Conservation (phyloP, 2,113 vertebrate species). For the Marmota monax region DNA sequence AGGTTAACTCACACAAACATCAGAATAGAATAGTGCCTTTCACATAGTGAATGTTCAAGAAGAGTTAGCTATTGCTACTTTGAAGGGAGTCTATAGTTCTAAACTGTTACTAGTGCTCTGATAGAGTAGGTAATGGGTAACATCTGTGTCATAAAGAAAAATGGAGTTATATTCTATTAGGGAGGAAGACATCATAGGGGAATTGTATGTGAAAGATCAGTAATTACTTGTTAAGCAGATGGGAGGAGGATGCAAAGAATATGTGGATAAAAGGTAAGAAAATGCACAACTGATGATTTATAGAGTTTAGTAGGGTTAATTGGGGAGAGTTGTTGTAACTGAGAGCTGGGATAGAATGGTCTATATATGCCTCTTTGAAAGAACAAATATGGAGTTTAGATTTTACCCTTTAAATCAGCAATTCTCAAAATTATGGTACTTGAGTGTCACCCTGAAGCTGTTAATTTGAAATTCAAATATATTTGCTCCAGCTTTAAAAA, state of each 20-base stretch:
- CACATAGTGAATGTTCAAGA: not conserved
- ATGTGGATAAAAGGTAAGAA: not conserved
- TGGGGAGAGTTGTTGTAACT: not conserved
- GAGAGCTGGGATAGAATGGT: not conserved
- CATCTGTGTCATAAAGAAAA: not conserved
- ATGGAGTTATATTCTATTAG: not conserved
- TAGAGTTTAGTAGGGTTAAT: not conserved
- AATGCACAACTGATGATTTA: not conserved
- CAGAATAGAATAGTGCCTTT: not conserved
- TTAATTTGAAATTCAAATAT: not conserved
- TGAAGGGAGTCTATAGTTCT: not conserved
- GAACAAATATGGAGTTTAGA: not conserved
- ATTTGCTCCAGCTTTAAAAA: not conserved
- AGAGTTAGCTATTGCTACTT: not conserved
- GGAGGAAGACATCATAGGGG: not conserved
- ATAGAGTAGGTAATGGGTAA: not conserved
- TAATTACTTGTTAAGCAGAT: slow-evolving; percentile 28
- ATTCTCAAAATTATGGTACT: not conserved
- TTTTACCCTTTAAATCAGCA: not conserved
- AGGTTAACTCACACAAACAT: not conserved
- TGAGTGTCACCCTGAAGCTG: not conserved
- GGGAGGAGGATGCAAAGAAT: not conserved
- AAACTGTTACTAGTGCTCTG: not conserved
- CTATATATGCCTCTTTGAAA: not conserved
- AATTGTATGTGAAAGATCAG: not conserved